phyloP scores from a whole-genome alignment of 2,797 vertebrate species.

The Microchirus variegatus region DNA sequence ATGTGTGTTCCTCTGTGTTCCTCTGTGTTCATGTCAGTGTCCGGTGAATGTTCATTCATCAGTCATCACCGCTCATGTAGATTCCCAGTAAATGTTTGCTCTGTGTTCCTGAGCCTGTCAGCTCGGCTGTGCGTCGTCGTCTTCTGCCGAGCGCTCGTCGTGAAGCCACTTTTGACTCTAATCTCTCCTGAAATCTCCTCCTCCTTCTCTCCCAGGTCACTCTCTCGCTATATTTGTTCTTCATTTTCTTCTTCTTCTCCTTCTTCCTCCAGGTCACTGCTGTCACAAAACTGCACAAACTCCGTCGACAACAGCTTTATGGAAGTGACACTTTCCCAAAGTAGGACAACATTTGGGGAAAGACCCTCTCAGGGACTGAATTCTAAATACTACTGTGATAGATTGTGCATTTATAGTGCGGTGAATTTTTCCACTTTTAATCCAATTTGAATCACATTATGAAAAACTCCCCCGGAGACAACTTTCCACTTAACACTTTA shows the following conservation, averaged over 20 bases:
- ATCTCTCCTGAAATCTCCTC: constrained; percentile 70
- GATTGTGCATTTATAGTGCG: constrained; percentile 46
- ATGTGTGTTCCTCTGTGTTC: background rate
- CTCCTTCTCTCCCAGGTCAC: constrained; percentile 66
- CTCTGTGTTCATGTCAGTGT: constrained; percentile 19
- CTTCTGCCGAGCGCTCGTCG: constrained; percentile 40
- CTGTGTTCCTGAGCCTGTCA: constrained; percentile 56
- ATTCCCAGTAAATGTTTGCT: constrained; percentile 21
- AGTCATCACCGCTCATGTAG: constrained; percentile 37
- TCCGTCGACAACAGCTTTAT: constrained; percentile 11
- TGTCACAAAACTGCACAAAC: constrained; percentile 60
- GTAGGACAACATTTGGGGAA: constrained; percentile 67
- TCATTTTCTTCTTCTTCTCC: constrained; percentile 34
- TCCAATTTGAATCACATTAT: constrained; percentile 68
- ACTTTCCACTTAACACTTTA: constrained; percentile 30
- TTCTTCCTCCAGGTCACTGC: constrained; percentile 66
- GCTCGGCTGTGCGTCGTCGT: constrained; percentile 56
- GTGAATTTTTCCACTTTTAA: constrained; percentile 55
- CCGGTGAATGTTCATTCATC: constrained; percentile 21
- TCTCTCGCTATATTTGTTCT: constrained; percentile 40
- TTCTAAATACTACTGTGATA: constrained; percentile 38
- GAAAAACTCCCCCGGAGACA: constrained; percentile 51
- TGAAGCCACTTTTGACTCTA: constrained; percentile 76
- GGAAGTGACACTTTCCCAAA: constrained; percentile 62
- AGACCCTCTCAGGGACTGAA: constrained; percentile 57